These are phyloP conservation scores for Pipistrellus kuhlii DNA, from an alignment of 2,797 vertebrate genomes.

Conservation along the genomic window DNA sequence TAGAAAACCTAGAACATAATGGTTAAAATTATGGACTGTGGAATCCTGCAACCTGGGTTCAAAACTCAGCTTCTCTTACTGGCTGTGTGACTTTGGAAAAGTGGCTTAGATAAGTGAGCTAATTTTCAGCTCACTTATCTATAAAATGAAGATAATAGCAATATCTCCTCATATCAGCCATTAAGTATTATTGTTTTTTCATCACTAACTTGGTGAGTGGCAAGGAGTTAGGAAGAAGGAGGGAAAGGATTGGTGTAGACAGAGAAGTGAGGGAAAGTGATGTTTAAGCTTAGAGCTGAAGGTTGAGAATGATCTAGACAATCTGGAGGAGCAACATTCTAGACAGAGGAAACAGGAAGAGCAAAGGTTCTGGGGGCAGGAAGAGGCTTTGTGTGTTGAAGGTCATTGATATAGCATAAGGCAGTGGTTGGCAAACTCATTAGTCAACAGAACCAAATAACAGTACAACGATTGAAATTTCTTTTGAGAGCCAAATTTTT, in stretches of 20 bases:
- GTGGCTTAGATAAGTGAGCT: not conserved
- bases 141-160: not conserved
- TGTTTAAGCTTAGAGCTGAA: not conserved
- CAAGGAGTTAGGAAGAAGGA: not conserved
- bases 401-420: not conserved
- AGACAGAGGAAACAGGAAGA: not conserved
- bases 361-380: not conserved
- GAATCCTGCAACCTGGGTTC: not conserved
- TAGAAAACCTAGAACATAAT: not conserved
- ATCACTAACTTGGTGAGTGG: not conserved
- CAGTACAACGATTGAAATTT: too few relatives aligned
- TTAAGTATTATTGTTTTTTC: not conserved
- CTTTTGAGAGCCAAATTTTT: too few relatives aligned
- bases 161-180: not conserved
- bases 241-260: not conserved
- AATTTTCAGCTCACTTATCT: not conserved
- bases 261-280: not conserved
- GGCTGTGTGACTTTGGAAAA: not conserved
- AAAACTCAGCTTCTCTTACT: not conserved
- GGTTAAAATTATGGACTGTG: not conserved
- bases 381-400: not conserved
- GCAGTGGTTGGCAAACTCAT: too few relatives aligned
- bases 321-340: not conserved
- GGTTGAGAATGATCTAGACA: not conserved
- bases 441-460: too few relatives aligned